A percentile compares a stretch with the other conserved stretches of the same genome.
Conservation (phyloP, 2,113 vertebrate genomes). For the Lasiurus borealis region DNA sequence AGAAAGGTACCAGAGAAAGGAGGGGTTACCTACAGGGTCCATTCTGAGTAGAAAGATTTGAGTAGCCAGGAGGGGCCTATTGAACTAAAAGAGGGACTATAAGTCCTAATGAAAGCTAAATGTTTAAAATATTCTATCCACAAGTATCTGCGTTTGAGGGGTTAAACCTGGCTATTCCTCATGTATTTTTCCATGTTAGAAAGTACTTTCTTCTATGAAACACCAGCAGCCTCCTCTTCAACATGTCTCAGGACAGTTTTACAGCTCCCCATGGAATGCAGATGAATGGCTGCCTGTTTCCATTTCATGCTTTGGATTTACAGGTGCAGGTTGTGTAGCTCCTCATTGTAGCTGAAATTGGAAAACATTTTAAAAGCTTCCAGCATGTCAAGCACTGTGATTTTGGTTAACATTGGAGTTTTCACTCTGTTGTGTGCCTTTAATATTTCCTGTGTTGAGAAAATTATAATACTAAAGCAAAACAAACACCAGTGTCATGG, state of each 20-base stretch:
- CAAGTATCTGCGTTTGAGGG: conserved; percentile 3
- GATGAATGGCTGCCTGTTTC: conserved; percentile 79
- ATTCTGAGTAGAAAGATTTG: not conserved
- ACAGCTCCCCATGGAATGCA: conserved; percentile 69
- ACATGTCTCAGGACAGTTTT: conserved; percentile 50
- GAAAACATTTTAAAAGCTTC: conserved; percentile 82
- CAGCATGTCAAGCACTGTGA: conserved; percentile 72
- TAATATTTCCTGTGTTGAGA: conserved; percentile 76
- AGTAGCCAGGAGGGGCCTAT: not conserved
- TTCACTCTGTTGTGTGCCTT: conserved; percentile 80
- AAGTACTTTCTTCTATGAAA: conserved; percentile 20
- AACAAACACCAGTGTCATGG: conserved; percentile 50
- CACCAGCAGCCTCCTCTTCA: conserved; percentile 31
- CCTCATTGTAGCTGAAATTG: conserved; percentile 77
- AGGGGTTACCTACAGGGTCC: not conserved
- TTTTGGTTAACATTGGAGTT: conserved; percentile 85
- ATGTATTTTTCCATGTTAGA: conserved; percentile 3
- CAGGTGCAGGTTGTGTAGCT: conserved; percentile 81
- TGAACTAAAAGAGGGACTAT: not conserved
- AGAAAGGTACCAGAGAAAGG: not conserved
- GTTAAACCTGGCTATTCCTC: not conserved
- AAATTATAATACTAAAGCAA: conserved; percentile 68
- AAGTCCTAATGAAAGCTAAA: not conserved
- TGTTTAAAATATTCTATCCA: not conserved
- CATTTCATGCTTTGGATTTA: conserved; percentile 80